phyloP scores from a whole-genome alignment of 2,113 vertebrate species.

The Aleadryas rufinucha region DNA sequence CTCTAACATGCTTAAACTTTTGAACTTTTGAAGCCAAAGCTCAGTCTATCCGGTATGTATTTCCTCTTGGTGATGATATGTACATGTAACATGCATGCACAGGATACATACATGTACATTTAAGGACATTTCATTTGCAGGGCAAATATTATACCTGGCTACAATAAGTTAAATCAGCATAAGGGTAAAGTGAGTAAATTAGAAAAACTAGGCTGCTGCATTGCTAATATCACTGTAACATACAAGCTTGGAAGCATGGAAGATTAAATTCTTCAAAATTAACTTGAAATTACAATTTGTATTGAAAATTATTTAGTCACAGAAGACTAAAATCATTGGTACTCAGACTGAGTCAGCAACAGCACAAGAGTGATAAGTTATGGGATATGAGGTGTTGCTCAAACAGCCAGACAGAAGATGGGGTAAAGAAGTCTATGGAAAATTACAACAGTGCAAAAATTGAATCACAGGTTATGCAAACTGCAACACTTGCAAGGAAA shows the following conservation, averaged over 20 bases:
- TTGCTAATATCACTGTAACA: not conserved
- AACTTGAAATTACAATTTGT: not conserved
- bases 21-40: not conserved
- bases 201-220: not conserved
- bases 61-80: not conserved
- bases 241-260: not conserved
- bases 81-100: not conserved
- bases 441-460: not conserved
- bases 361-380: not conserved
- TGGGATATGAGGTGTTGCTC: not conserved
- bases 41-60: not conserved
- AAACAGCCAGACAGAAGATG: not conserved
- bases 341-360: not conserved
- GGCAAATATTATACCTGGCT: not conserved
- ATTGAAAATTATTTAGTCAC: not conserved
- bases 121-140: not conserved
- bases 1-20: not conserved
- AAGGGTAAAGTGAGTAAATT: not conserved
- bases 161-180: not conserved
- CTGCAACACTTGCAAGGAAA: not conserved
- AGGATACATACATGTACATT: not conserved
- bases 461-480: not conserved
- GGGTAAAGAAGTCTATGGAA: not conserved
- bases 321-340: not conserved
- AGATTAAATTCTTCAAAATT: not conserved